Conservation (phyloP, 2,888 invertebrate species). For the Neelides folsomi region DNA sequence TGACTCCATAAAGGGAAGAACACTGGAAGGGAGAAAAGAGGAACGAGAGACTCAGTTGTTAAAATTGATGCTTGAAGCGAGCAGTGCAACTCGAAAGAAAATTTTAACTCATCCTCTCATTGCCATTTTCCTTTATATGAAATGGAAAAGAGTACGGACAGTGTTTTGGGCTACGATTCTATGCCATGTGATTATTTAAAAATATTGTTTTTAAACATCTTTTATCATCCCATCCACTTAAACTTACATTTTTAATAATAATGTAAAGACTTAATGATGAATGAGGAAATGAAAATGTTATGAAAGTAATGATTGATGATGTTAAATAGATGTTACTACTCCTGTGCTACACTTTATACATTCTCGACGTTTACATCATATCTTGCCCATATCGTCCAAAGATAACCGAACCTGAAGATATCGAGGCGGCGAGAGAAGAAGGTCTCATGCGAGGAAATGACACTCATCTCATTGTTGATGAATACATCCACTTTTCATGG, state of each 20-base stretch:
- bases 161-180: constrained; percentile 30
- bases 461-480: constrained; percentile 20
- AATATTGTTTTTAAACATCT: not conserved
- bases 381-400: constrained; percentile 31
- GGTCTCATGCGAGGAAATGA: constrained; percentile 9
- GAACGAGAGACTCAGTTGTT: constrained; percentile 28
- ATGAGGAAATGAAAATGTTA: not conserved
- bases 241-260: not conserved
- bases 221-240: not conserved
- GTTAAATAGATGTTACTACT: constrained; percentile 22
- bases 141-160: constrained; percentile 26
- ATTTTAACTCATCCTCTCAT: constrained; percentile 31
- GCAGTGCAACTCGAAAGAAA: constrained; percentile 27
- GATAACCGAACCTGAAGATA: constrained; percentile 25
- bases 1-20: too few species aligned
- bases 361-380: constrained; percentile 29
- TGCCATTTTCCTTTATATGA: constrained; percentile 27
- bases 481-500: constrained; percentile 31
- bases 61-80: constrained; percentile 27
- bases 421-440: constrained; percentile 26
- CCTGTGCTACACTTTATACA: constrained; percentile 28
- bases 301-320: not conserved
- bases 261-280: not conserved
- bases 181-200: constrained; percentile 15
- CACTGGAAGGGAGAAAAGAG: constrained; percentile 7